Evolutionary conservation across 2,113 vertebrate species (phyloP).

Genomic region (Willisornis vidua): DNA sequence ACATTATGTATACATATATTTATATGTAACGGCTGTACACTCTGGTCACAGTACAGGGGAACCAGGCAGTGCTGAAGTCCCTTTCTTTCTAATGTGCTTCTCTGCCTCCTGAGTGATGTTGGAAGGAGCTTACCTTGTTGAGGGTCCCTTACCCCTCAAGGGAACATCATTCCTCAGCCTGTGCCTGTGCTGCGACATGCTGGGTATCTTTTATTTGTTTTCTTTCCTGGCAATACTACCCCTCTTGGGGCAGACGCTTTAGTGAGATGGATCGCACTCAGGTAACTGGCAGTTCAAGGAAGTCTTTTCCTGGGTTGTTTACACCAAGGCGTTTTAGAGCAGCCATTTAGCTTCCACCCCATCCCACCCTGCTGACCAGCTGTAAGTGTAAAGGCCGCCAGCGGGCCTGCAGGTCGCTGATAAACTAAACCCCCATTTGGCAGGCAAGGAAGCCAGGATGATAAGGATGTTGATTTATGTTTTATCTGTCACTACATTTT

Average conservation of each 20-base stretch:
- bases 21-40: not conserved
- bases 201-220: conserved; percentile 74
- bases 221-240: conserved; percentile 58
- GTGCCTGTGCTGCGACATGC: not conserved
- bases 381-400: conserved; percentile 64
- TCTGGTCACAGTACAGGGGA: not conserved
- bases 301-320: conserved; percentile 74
- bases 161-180: not conserved
- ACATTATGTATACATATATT: rapidly evolving
- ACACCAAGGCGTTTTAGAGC: conserved; percentile 78
- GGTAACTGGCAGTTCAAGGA: conserved; percentile 78
- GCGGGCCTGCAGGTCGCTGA: conserved; percentile 67
- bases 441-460: conserved; percentile 77
- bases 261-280: conserved; percentile 78
- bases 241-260: conserved; percentile 72
- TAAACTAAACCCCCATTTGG: conserved; percentile 80
- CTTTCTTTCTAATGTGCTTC: not conserved
- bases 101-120: not conserved
- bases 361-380: conserved; percentile 46
- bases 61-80: not conserved
- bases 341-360: conserved; percentile 76
- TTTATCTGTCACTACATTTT: conserved; percentile 83
- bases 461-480: conserved; percentile 83
- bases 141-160: not conserved
- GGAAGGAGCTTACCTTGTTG: not conserved